phyloP scores from a whole-genome alignment of 2,113 vertebrate genomes.

The Sebastes fasciatus region DNA sequence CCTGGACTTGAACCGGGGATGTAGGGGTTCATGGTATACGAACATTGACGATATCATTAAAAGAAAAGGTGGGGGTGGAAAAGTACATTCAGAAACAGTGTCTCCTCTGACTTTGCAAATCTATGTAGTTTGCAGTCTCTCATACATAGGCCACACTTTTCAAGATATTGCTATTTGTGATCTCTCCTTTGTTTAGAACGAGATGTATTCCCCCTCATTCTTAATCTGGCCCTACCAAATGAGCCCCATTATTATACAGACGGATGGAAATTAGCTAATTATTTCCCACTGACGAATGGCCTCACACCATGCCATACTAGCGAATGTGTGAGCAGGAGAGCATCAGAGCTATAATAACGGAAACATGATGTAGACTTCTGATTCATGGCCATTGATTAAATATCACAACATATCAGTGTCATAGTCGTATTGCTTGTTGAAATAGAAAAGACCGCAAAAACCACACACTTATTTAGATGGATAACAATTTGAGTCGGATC shows the following conservation, averaged over 20 bases:
- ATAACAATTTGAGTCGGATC: background rate
- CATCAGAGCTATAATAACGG: conserved; percentile 7
- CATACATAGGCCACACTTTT: background rate
- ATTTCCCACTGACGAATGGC: conserved; percentile 59
- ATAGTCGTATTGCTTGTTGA: background rate
- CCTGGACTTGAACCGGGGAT: too few species aligned
- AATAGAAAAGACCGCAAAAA: background rate
- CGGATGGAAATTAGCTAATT: conserved; percentile 72
- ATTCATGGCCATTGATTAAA: background rate
- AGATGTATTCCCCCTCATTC: conserved; percentile 52
- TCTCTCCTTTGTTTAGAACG: conserved; percentile 43
- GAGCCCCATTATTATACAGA: conserved; percentile 72
- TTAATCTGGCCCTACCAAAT: conserved; percentile 63
- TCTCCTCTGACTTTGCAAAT: background rate
- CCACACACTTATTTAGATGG: background rate
- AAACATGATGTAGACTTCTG: background rate
- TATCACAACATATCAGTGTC: background rate
- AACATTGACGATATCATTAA: background rate
- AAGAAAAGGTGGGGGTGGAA: background rate
- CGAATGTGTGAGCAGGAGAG: conserved; percentile 34
- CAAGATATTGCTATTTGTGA: background rate
- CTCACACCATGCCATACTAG: conserved; percentile 53
- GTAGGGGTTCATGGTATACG: too few species aligned
- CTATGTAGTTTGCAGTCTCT: background rate
- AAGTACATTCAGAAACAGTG: background rate